Evolutionary conservation across 2,888 invertebrate species (phyloP), one percentile per base, ranked within the genome.

Genomic region (Diarsia brunnea): DNA sequence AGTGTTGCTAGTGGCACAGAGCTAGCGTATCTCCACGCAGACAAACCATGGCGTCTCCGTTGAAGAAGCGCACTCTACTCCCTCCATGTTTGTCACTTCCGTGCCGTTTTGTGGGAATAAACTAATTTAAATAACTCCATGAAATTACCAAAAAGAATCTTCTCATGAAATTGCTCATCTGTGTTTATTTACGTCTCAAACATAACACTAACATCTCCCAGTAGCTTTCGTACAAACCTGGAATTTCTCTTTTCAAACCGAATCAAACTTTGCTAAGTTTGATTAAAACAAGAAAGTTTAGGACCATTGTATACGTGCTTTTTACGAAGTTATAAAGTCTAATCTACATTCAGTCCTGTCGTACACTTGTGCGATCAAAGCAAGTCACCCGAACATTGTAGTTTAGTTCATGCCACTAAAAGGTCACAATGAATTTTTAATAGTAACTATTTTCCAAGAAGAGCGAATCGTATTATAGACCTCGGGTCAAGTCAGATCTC

Each of bases 341-440:
- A 61, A 69, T 84, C 65, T 69, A 73, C n/a, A 55, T 73, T 72
- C 16, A 69, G 67, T 75, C 68, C 45, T 60, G n/a, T n/a, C 38
- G 55, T 67, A 49, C 69, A 55, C 55, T 71, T 49, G 47, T 11
- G 31, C 51, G 53, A 76, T 76, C 67, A 82, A 77, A 85, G 68
- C 61, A 74, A 84, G 60, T 71, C 72, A 77, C 63, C 38, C 60
- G 27, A 71, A 72, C 64, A 74, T 65, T 76, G 63, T 58, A 73
- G 73, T 75, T 71, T 75, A 72, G 71, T 79, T 75, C 71, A 78
- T 76, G 73, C 64, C 68, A 79, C 88, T 88, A 87, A 87, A 79
- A 87, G 88, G 78, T 77, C 68, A 68, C 76, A 65, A 79, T 86
- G 78, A 83, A 88, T 87, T 84, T 87, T 82, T 89, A 85, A 89